A percentile compares a stretch with the other conserved stretches of the same genome.
These are phyloP conservation scores for Emydoidea blandingii DNA, from an alignment of 2,797 vertebrate species.

Conservation along the genomic window DNA sequence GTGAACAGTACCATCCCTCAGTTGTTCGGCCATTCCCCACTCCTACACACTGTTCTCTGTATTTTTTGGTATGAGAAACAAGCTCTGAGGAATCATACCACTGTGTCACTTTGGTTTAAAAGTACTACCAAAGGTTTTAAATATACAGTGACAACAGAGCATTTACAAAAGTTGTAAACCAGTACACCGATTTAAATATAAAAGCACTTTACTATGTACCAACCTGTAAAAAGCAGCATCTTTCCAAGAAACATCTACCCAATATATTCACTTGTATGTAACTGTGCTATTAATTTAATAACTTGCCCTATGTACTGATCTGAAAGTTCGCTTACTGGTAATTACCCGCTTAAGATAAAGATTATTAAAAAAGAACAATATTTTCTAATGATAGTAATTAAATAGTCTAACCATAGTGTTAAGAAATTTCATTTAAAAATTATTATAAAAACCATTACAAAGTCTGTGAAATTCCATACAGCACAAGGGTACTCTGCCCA, in stretches of 20 bases:
- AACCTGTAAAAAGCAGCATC: not conserved
- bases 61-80: rapidly evolving
- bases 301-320: not conserved
- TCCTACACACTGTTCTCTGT: not conserved
- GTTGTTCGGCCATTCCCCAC: not conserved
- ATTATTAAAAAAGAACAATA: no score
- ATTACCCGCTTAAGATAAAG: not conserved
- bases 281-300: not conserved
- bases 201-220: not conserved
- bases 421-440: no score
- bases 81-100: rapidly evolving
- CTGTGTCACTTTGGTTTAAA: not conserved
- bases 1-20: not conserved
- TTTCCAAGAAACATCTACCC: not conserved
- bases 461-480: no score
- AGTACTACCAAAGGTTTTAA: not conserved
- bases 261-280: not conserved
- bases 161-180: not conserved
- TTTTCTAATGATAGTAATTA: no score
- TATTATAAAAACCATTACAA: no score
- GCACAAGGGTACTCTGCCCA: no score
- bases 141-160: not conserved
- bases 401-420: no score
- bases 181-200: not conserved
- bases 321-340: not conserved